Evolutionary conservation across 2,888 invertebrate genomes (phyloP).

Genomic region (Napeogenes inachia): DNA sequence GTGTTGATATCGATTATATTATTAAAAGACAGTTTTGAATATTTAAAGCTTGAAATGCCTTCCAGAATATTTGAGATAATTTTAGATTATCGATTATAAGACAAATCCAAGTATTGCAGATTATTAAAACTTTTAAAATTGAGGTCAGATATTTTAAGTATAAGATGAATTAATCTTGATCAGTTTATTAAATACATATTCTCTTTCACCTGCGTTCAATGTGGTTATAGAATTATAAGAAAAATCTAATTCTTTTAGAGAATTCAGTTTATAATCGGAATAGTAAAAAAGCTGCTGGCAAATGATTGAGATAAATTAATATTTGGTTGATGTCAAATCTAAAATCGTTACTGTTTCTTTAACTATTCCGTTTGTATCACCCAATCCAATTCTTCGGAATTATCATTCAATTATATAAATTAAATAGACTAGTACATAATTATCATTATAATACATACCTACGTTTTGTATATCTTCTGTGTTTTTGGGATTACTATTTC

Average conservation of each 20-base stretch:
- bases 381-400: background rate
- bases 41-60: slow-evolving; percentile 43
- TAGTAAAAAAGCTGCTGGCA: slow-evolving; percentile 45
- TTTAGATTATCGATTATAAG: slow-evolving; percentile 45
- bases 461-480: too few relatives aligned
- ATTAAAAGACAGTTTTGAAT: slow-evolving; percentile 49
- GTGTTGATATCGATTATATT: slow-evolving; percentile 44
- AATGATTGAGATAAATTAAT: slow-evolving; percentile 34
- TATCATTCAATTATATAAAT: background rate
- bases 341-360: slow-evolving; percentile 31
- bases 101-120: slow-evolving; percentile 47
- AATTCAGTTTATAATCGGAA: slow-evolving; percentile 26
- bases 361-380: background rate
- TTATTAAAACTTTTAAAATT: slow-evolving; percentile 42
- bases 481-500: too few relatives aligned
- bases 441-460: background rate
- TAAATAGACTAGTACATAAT: background rate
- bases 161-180: slow-evolving; percentile 46
- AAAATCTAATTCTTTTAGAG: slow-evolving; percentile 44
- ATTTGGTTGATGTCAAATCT: slow-evolving; percentile 40
- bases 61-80: slow-evolving; percentile 47
- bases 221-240: slow-evolving; percentile 49
- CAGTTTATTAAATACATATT: slow-evolving; percentile 36
- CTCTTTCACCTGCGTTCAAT: slow-evolving; percentile 30
- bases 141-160: slow-evolving; percentile 43